Percentiles rank a stretch among this genome's conserved stretches.
phyloP scores from a whole-genome alignment of 2,113 vertebrate species.

The Ochotona princeps region DNA sequence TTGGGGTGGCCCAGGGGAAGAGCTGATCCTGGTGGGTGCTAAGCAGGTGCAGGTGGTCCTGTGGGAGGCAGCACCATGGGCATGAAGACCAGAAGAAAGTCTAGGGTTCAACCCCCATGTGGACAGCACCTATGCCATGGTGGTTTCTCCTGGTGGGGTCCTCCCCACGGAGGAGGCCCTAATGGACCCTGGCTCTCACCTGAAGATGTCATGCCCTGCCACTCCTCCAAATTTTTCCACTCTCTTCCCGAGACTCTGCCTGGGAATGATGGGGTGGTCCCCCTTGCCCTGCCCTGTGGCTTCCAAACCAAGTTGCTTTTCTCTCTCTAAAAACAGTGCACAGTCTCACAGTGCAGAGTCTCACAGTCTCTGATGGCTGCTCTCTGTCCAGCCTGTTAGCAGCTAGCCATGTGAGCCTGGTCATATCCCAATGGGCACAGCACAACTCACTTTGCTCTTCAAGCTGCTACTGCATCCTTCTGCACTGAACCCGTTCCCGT shows the following conservation, averaged over 20 bases:
- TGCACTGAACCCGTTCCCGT: not conserved
- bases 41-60: fast-evolving
- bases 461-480: not conserved
- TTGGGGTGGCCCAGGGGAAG: not conserved
- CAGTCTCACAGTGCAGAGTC: not conserved
- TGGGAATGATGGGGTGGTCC: not conserved
- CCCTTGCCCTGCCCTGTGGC: not conserved
- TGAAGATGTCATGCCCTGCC: not conserved
- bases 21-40: fast-evolving
- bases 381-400: not conserved
- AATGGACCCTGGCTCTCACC: not conserved
- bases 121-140: too few relatives aligned
- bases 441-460: too few relatives aligned
- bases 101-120: not conserved
- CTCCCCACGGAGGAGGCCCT: not conserved
- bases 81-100: not conserved
- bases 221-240: not conserved
- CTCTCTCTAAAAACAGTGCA: not conserved
- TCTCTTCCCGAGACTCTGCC: not conserved
- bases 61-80: too few relatives aligned
- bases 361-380: not conserved
- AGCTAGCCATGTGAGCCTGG: not conserved
- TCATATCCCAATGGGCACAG: too few relatives aligned
- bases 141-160: too few relatives aligned
- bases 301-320: not conserved